These are phyloP conservation scores for Calcarius ornatus DNA, from an alignment of 2,113 vertebrate species.

Conservation along the genomic window DNA sequence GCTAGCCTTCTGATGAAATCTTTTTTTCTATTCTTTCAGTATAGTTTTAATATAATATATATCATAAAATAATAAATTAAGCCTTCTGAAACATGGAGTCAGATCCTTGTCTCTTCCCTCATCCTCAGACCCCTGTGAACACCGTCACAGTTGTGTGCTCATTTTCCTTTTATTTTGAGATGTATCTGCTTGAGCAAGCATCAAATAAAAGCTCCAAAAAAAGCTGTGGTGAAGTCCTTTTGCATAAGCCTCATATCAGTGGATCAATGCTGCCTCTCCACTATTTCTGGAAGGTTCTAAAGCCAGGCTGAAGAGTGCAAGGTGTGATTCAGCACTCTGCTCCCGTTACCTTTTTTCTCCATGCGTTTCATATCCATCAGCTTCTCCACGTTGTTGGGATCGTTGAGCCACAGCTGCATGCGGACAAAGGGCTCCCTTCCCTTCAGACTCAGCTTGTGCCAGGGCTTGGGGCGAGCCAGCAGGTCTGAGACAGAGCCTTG, in stretches of 20 bases:
- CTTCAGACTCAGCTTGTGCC: constrained; percentile 97
- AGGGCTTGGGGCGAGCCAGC: constrained; percentile 94
- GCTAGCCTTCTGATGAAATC: too few relatives aligned
- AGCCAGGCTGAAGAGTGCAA: background rate
- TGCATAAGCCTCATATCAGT: background rate
- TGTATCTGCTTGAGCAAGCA: background rate
- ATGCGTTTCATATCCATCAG: constrained; percentile 96
- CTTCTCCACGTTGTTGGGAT: constrained; percentile 95
- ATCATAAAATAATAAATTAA: too few relatives aligned
- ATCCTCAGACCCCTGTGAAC: too few relatives aligned
- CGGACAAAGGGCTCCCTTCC: constrained; percentile 90
- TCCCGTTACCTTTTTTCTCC: constrained; percentile 90
- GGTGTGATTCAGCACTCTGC: background rate
- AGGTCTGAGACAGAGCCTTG: constrained; percentile 98
- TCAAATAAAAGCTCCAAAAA: background rate
- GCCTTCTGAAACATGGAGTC: too few relatives aligned
- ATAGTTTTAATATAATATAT: too few relatives aligned
- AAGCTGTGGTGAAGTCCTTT: background rate
- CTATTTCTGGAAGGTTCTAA: background rate
- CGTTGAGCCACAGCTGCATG: constrained; percentile 96
- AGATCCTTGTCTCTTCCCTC: too few relatives aligned
- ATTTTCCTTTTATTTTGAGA: background rate
- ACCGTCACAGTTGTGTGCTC: background rate
- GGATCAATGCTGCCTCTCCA: background rate
- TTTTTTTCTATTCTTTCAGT: too few relatives aligned